Percentiles rank a stretch among this genome's conserved stretches.
Evolutionary conservation across 2,888 invertebrate species (phyloP).

Genomic region (Hanleya hanleyi): DNA sequence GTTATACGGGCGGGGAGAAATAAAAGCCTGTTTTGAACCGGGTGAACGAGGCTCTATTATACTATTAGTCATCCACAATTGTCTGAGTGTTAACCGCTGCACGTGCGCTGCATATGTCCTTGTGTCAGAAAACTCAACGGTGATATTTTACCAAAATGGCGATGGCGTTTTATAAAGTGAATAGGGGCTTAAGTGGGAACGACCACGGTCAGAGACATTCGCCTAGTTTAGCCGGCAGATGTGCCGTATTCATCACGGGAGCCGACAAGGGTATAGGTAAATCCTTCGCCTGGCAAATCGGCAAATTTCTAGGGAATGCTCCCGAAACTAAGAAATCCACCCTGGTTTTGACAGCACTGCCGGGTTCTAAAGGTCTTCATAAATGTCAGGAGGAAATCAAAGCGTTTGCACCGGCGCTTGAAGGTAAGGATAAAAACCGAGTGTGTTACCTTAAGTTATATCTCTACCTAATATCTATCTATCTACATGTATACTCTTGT

Average conservation of each 20-base stretch:
- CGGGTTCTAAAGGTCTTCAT: background rate
- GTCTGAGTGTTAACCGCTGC: too few relatives aligned
- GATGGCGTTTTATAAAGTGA: constrained; percentile 3
- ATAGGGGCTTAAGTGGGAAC: background rate
- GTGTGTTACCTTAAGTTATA: too few relatives aligned
- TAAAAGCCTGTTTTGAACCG: too few relatives aligned
- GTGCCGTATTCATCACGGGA: constrained; percentile 1
- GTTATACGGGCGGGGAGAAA: too few relatives aligned
- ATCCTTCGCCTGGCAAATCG: constrained; percentile 4
- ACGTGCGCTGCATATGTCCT: too few relatives aligned
- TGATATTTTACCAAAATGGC: constrained; percentile 1
- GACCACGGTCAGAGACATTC: background rate
- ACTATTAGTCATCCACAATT: too few relatives aligned
- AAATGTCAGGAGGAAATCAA: constrained; percentile 6
- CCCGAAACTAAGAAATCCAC: background rate
- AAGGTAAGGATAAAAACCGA: background rate
- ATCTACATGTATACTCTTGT: too few relatives aligned
- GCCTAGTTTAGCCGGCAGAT: background rate
- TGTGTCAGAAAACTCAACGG: too few relatives aligned
- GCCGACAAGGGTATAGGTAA: background rate
- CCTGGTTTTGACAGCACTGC: background rate
- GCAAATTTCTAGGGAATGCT: constrained; percentile 7
- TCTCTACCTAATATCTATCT: too few relatives aligned
- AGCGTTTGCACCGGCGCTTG: background rate
- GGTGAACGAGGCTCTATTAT: too few relatives aligned